Evolutionary conservation across 2,797 vertebrate species (phyloP), one percentile per base, ranked within the genome.

Genomic region (Syndactyla subalaris): DNA sequence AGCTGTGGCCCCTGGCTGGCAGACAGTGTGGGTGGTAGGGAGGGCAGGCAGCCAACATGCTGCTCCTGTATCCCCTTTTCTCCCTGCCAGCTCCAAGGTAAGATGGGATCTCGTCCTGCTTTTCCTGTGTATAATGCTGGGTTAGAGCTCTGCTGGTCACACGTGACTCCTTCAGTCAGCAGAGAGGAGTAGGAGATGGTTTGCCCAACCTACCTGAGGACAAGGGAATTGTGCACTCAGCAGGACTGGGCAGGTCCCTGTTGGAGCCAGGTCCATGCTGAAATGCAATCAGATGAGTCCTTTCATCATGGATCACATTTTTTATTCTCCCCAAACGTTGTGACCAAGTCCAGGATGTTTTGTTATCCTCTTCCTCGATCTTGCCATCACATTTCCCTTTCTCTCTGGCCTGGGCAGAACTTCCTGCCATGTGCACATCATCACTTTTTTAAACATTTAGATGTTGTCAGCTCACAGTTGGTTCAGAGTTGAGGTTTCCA

Each of bases 91-190:
- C 71, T 76, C 49, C 24, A 4, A 48, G 30, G 5, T 19, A 29
- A 58, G 39, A 2, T 9, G 11, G 62, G 66, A 91, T 52, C 49
- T 71, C 49, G 23, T 34, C 57, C 73, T 39, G n/a, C 13, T 83
- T 67, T 41, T 41, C 22, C 24, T 14, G 3, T 5, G 29, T 45
- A 16, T 9, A 7, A 8, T 14, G 36, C 36, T 0, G 4, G 12
- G 34, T 10, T 8, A 5, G 34, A 73, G 59, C 39, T 70, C 49
- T 52, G 85, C 38, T 57, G 32, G 10, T 71, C 85, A 32, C 0
- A 0, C 41, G 49, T 2, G 0, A 24, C 48, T 77, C 23, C 27
- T 12, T 3, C 0, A 24, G 26, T 12, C 63, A 58, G 49, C 8
- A 27, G 36, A 39, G 61, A 63, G 49, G 70, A 72, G 84, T 8